Evolutionary conservation across 2,888 invertebrate genomes (phyloP).

Genomic region (Xestia ashworthii): DNA sequence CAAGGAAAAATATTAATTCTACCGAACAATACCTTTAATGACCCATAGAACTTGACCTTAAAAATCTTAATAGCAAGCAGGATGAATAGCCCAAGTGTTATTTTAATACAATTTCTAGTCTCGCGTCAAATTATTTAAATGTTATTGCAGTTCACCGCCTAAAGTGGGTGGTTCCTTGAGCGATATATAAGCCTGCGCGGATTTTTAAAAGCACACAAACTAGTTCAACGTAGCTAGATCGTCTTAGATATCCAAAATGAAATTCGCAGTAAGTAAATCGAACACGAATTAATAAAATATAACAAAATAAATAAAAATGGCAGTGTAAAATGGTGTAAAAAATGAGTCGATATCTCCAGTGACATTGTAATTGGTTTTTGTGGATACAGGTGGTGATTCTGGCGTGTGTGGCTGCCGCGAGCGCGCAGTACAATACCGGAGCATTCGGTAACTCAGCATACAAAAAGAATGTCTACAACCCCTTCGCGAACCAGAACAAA

Average conservation of each 20-base stretch:
- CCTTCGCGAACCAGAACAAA: conserved; percentile 44
- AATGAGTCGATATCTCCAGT: conserved; percentile 38
- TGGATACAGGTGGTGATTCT: conserved; percentile 75
- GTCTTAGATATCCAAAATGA: conserved; percentile 78
- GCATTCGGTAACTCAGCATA: conserved; percentile 7
- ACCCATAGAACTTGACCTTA: conserved; percentile 63
- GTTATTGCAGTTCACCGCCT: conserved; percentile 82
- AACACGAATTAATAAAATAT: conserved; percentile 38
- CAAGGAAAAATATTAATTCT: conserved; percentile 3
- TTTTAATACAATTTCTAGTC: conserved; percentile 76
- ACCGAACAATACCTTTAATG: conserved; percentile 33
- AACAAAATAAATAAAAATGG: conserved; percentile 18
- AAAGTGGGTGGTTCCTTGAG: conserved; percentile 85
- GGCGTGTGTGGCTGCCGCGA: conserved; percentile 76
- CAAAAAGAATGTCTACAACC: conserved; percentile 44
- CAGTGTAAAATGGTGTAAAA: conserved; percentile 34
- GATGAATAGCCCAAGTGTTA: conserved; percentile 73
- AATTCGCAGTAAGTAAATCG: conserved; percentile 81
- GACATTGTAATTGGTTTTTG: conserved; percentile 43
- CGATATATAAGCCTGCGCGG: conserved; percentile 86
- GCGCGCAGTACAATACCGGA: conserved; percentile 70
- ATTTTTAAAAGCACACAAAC: conserved; percentile 86
- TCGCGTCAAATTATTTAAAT: conserved; percentile 85
- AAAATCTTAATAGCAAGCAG: conserved; percentile 61
- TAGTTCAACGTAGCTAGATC: conserved; percentile 85